Conservation (phyloP, 2,797 vertebrate genomes). For the Benthosema pterotum region DNA sequence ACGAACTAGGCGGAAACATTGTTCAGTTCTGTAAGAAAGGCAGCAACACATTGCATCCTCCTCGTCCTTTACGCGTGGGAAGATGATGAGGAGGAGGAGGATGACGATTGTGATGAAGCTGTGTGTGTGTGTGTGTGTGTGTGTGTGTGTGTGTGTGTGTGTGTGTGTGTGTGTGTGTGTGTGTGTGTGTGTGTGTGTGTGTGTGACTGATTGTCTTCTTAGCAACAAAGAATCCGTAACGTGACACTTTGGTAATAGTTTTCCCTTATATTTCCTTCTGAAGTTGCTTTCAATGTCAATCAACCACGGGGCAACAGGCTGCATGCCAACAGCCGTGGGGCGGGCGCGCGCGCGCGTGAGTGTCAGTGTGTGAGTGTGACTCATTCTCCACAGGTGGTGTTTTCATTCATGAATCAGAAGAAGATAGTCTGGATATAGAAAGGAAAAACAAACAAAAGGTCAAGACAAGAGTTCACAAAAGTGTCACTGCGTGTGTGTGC, state of each 20-base stretch:
- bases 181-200: no score
- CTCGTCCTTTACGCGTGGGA: conserved; percentile 67
- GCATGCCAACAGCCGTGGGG: conserved; percentile 28
- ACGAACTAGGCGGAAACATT: conserved; percentile 60
- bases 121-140: no score
- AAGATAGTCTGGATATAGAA: conserved; percentile 12
- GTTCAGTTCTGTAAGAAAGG: conserved; percentile 30
- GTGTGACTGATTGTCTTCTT: background rate
- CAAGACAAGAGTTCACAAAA: no score
- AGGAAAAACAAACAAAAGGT: background rate
- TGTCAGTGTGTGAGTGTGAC: conserved; percentile 17
- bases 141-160: no score
- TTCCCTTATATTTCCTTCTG: no score
- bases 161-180: no score
- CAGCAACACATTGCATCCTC: conserved; percentile 33
- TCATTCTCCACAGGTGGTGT: conserved; percentile 68
- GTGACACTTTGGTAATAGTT: no score
- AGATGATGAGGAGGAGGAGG: conserved; percentile 40
- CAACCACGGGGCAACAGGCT: background rate
- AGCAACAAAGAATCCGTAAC: no score
- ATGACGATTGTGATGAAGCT: background rate
- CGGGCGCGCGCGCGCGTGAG: no score
- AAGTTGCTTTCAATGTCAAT: conserved; percentile 17
- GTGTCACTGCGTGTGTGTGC: no score
- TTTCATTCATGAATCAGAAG: conserved; percentile 12